These are phyloP conservation scores for Drosophila auraria DNA, from an alignment of 1,140 invertebrate species.

Conservation along the genomic window DNA sequence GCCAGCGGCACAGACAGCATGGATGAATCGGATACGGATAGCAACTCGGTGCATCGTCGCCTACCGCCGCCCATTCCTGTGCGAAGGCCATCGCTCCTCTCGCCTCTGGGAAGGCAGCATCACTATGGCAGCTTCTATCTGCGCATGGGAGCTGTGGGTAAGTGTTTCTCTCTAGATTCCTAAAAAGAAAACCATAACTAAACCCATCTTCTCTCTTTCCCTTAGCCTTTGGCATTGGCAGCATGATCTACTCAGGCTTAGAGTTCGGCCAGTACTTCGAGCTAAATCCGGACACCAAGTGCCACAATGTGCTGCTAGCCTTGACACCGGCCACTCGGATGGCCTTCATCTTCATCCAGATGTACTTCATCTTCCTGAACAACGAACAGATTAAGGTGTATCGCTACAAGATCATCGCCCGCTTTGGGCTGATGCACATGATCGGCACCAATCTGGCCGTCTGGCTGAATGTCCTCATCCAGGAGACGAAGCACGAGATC, in stretches of 20 bases:
- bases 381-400: conserved; percentile 97
- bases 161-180: conserved; percentile 69
- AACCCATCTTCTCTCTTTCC: conserved; percentile 18
- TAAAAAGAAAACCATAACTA: no score
- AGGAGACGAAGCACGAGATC: conserved; percentile 97
- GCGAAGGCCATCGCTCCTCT: conserved; percentile 85
- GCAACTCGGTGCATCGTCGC: conserved; percentile 85
- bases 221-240: conserved; percentile 96
- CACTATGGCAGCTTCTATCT: conserved; percentile 97
- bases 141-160: conserved; percentile 95
- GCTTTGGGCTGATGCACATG: conserved; percentile 98
- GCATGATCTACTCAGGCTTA: conserved; percentile 97
- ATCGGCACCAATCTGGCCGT: conserved; percentile 97
- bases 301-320: conserved; percentile 94
- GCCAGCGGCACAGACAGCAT: conserved; percentile 82
- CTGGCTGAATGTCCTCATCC: conserved; percentile 96
- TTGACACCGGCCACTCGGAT: conserved; percentile 94
- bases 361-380: conserved; percentile 98
- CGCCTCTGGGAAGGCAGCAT: conserved; percentile 87
- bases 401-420: conserved; percentile 93
- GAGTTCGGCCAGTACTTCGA: conserved; percentile 98
- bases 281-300: conserved; percentile 92
- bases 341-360: conserved; percentile 97
- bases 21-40: conserved; percentile 87
- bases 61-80: conserved; percentile 75